Percentiles rank a stretch among this genome's conserved stretches.
Evolutionary conservation across 2,113 vertebrate species (phyloP).

Genomic region (Mola mola): DNA sequence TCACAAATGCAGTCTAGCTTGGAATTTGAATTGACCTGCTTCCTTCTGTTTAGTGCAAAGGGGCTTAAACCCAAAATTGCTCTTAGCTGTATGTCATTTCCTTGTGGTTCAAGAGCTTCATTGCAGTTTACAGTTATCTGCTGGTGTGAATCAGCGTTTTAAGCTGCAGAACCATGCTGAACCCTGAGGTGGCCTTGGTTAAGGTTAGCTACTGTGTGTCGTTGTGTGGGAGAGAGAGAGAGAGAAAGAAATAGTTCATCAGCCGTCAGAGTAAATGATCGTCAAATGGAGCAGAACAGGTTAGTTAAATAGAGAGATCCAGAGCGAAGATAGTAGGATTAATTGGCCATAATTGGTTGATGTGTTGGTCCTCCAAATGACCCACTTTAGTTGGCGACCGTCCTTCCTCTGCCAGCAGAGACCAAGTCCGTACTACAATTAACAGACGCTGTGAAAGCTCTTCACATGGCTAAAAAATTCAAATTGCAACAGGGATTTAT

Average conservation of each 20-base stretch:
- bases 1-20: too few species aligned
- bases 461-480: too few species aligned
- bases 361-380: constrained; percentile 67
- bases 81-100: too few species aligned
- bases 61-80: too few species aligned
- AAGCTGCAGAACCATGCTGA: not conserved
- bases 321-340: constrained; percentile 56
- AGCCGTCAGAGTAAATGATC: constrained; percentile 53
- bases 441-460: too few species aligned
- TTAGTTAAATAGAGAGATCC: constrained; percentile 57
- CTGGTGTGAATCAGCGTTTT: constrained; percentile 10
- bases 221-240: constrained; percentile 9
- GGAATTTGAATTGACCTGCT: too few species aligned
- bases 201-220: not conserved
- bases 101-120: too few species aligned
- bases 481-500: too few species aligned
- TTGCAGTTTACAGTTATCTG: constrained; percentile 14
- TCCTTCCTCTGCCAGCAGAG: constrained; percentile 4
- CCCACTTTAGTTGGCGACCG: constrained; percentile 53
- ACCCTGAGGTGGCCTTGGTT: not conserved
- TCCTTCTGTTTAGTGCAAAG: too few species aligned
- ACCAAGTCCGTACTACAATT: not conserved
- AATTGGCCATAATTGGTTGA: constrained; percentile 66
- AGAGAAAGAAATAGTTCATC: constrained; percentile 41
- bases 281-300: constrained; percentile 61